Evolutionary conservation across 2,888 invertebrate species (phyloP).

Genomic region (Parasteatoda lunata): DNA sequence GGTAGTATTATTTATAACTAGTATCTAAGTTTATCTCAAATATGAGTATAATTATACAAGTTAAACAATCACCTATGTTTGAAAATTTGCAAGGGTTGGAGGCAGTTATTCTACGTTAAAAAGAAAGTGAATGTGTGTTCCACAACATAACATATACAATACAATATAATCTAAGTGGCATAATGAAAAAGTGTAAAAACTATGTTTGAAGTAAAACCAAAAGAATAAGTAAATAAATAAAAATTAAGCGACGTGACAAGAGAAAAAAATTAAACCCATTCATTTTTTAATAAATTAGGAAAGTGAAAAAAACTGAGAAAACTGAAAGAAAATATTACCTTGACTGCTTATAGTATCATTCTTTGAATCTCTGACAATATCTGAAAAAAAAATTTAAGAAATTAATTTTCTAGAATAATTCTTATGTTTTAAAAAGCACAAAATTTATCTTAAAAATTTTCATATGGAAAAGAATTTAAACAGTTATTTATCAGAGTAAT

Average conservation of each 20-base stretch:
- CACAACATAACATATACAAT: neutral
- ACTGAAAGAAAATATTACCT: slow-evolving; percentile 18
- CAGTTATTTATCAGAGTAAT: neutral
- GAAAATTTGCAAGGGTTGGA: too few relatives aligned
- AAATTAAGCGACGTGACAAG: neutral
- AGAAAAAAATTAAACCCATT: neutral
- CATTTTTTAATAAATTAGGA: neutral
- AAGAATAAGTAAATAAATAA: too few relatives aligned
- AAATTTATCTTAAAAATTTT: too few relatives aligned
- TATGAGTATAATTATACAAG: too few relatives aligned
- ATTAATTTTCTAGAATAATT: neutral
- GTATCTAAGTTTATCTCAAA: too few relatives aligned
- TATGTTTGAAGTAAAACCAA: neutral
- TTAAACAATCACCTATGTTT: too few relatives aligned
- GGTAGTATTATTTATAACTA: too few relatives aligned
- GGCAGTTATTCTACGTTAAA: too few relatives aligned
- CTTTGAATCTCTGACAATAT: slow-evolving; percentile 47
- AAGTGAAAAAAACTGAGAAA: neutral
- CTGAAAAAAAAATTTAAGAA: slow-evolving; percentile 25
- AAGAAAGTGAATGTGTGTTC: too few relatives aligned
- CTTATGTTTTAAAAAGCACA: too few relatives aligned
- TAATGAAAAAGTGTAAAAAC: neutral
- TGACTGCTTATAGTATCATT: slow-evolving; percentile 46
- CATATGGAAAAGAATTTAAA: neutral
- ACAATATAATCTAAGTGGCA: neutral